Evolutionary conservation across 2,113 vertebrate species (phyloP), one percentile per base, ranked within the genome.

Genomic region (Anseranas semipalmata): DNA sequence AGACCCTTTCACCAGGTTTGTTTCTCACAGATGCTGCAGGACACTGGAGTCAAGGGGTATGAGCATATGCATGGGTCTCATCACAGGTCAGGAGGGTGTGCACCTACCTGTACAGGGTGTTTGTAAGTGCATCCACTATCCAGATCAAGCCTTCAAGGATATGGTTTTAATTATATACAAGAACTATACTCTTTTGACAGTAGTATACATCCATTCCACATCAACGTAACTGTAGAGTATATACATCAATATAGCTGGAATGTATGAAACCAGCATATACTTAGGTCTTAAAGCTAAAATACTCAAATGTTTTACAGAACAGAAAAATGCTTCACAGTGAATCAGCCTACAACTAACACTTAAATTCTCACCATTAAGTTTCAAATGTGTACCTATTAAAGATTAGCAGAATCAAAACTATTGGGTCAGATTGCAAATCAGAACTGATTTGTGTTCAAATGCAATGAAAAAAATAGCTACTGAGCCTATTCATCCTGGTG

Each of bases 21-120:
- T 55, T 76, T 46, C 55, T 84, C 30, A 56, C 33, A 68, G 75
- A 48, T 41, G 39, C 66, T 68, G 25, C 6, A 60, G 7, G 46
- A 56, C 37, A 91, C 48, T n/a, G 24, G 20, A 66, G 28, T 9
- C 43, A 71, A 68, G 22, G 20, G 6, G 33, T 59, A 16, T 9
- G 2, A 2, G 21, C 6, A 50, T 0, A 0, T 18, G 9, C 43
- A 35, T 0, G 3, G 19, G 21, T 53, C 28, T 90, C 46, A 10
- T 18, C 37, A 43, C 7, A 84, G 50, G 33, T 39, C 66, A 82
- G 66, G 30, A 55, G 1, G 32, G 15, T n/a, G 52, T 5, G 27
- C 14, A 50, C 10, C n/a, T 27, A 45, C 15, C 9, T 33, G 24
- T 15, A 48, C 12, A 67, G 41, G 27, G 25, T 92, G 19, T 19